Conservation (phyloP, 2,113 vertebrate species). For the Cynoglossus semilaevis region DNA sequence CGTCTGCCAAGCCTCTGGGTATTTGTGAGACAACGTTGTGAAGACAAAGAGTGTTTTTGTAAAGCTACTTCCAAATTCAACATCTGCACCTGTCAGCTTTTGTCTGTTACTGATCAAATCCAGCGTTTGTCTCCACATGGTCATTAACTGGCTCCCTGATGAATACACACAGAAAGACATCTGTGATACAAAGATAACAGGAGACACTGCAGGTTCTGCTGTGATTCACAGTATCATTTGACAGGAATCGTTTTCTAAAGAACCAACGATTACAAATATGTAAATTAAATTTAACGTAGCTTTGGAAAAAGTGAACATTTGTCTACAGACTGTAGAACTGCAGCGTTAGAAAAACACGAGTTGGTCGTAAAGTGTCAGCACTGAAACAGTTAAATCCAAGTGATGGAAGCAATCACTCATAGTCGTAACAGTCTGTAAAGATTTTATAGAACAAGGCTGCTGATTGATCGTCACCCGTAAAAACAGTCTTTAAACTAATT, state of each 20-base stretch:
- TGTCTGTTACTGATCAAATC: constrained; percentile 37
- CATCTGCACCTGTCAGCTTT: constrained; percentile 56
- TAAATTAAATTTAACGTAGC: not conserved
- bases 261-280: not conserved
- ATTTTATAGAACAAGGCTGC: too few species aligned
- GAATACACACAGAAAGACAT: constrained; percentile 26
- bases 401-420: too few species aligned
- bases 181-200: not conserved
- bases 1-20: constrained; percentile 13
- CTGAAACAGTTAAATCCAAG: not conserved
- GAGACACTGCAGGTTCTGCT: too few species aligned
- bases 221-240: not conserved
- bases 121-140: constrained; percentile 29
- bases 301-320: not conserved
- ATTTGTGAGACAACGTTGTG: constrained; percentile 47
- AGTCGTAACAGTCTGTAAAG: too few species aligned
- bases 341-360: too few species aligned
- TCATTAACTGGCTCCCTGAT: constrained; percentile 22
- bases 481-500: too few species aligned
- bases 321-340: not conserved
- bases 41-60: constrained; percentile 37
- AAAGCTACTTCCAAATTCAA: constrained; percentile 44
- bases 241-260: not conserved
- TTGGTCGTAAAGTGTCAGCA: too few species aligned
- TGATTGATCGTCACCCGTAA: too few species aligned